Conservation (phyloP, 2,113 vertebrate species). For the Anarrhichthys ocellatus region DNA sequence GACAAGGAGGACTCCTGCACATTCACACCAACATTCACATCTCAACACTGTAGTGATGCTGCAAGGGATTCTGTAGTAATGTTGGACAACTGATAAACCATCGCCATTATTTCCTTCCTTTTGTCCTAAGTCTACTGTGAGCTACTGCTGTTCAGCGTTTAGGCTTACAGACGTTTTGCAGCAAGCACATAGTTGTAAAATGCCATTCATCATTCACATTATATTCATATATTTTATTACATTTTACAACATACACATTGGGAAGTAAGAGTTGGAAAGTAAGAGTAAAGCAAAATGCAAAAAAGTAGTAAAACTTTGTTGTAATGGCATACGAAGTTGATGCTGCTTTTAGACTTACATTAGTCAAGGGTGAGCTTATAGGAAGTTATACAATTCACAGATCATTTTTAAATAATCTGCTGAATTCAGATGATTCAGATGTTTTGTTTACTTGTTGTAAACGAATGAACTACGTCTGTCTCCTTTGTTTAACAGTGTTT, state of each 20-base stretch:
- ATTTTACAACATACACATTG: neutral
- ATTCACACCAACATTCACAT: neutral
- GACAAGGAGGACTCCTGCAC: neutral
- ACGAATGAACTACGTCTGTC: slow-evolving; percentile 2
- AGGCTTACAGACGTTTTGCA: neutral
- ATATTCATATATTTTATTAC: neutral
- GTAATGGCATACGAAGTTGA: neutral
- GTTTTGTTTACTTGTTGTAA: slow-evolving; percentile 19
- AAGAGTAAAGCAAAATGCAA: neutral
- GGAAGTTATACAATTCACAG: neutral
- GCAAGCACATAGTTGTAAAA: neutral
- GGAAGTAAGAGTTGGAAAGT: neutral
- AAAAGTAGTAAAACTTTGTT: neutral
- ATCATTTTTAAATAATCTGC: neutral
- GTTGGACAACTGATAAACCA: neutral
- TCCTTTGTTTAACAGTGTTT: neutral
- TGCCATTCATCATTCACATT: neutral
- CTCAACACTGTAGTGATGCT: slow-evolving; percentile 11
- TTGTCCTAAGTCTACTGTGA: neutral
- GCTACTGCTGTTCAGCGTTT: neutral
- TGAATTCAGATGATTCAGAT: slow-evolving; percentile 10
- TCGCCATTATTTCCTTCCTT: neutral
- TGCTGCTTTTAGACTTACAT: neutral
- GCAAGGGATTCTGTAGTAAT: neutral
- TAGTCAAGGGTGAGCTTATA: neutral